Conservation (phyloP, 2,797 vertebrate genomes). For the Galagoides demidoff region DNA sequence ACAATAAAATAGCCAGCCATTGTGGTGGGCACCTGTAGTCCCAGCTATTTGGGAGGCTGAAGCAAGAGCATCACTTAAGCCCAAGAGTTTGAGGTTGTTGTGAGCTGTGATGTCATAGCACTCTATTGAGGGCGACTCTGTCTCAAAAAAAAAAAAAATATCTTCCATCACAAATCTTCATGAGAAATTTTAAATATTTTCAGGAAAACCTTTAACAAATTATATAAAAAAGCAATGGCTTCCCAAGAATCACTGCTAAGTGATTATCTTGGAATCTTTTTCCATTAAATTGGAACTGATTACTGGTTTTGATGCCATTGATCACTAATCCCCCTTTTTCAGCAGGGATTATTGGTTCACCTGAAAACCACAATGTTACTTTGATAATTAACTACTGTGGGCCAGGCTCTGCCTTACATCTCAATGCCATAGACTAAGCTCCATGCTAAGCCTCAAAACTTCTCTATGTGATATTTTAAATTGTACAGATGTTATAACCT, state of each 20-base stretch:
- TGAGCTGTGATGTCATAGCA: no score
- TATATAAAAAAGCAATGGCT: not conserved
- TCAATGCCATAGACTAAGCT: not conserved
- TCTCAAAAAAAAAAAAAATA: not conserved
- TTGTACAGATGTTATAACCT: not conserved
- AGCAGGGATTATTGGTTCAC: not conserved
- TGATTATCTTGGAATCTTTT: not conserved
- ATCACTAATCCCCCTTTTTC: not conserved
- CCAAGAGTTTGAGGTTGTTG: no score
- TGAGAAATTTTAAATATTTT: not conserved
- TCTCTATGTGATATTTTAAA: not conserved
- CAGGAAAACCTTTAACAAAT: not conserved
- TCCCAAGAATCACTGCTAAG: not conserved
- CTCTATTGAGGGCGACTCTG: no score
- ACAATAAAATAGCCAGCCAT: no score
- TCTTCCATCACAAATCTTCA: not conserved
- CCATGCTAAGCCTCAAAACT: not conserved
- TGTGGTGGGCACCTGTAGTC: no score
- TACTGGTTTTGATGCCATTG: not conserved
- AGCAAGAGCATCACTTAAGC: no score
- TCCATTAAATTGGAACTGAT: not conserved
- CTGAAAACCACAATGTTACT: not conserved
- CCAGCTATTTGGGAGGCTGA: no score
- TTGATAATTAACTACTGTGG: not conserved
- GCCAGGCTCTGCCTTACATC: not conserved